Evolutionary conservation across 2,888 invertebrate species (phyloP).

Genomic region (Lutraria lutraria): DNA sequence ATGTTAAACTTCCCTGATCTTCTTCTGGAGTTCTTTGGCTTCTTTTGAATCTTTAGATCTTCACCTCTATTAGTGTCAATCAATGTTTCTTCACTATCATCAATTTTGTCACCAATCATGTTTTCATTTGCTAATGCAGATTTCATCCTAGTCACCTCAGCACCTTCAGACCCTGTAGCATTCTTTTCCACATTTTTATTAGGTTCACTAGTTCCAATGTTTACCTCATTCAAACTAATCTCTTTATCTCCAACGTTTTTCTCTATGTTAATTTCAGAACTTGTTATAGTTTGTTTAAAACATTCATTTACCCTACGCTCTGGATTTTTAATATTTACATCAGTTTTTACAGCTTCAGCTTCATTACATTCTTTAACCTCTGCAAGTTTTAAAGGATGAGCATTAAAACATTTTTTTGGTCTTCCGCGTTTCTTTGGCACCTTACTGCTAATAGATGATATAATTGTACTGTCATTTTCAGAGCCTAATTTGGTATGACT

Average conservation of each 20-base stretch:
- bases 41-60: background rate
- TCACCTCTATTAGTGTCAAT: background rate
- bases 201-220: background rate
- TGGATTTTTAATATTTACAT: background rate
- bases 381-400: background rate
- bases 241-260: background rate
- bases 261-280: background rate
- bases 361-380: background rate
- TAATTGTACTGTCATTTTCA: background rate
- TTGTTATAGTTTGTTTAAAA: background rate
- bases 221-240: background rate
- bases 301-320: background rate
- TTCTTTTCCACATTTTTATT: background rate
- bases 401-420: background rate
- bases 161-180: background rate
- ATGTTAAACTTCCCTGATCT: conserved; percentile 31
- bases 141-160: background rate
- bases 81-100: background rate
- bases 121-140: background rate
- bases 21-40: conserved; percentile 18
- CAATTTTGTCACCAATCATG: background rate
- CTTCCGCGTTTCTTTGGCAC: background rate
- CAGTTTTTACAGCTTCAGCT: background rate
- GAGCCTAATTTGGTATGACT: background rate
- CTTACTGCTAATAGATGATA: background rate